phyloP scores from a whole-genome alignment of 2,888 invertebrate genomes.

The Cosmopolites sordidus region DNA sequence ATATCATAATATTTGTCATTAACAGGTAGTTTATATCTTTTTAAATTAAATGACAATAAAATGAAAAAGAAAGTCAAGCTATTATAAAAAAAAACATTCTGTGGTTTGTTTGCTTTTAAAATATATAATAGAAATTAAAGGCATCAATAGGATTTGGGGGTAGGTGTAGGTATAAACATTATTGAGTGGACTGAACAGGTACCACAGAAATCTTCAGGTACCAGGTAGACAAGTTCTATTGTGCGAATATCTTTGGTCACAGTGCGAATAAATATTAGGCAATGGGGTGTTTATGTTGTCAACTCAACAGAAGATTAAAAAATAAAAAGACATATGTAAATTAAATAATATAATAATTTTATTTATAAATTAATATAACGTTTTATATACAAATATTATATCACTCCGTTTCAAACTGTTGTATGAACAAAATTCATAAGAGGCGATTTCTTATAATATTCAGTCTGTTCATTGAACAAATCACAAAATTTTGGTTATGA shows the following conservation, averaged over 20 bases:
- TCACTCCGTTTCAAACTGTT: slow-evolving; percentile 15
- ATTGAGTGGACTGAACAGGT: slow-evolving; percentile 27
- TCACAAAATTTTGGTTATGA: slow-evolving; percentile 19
- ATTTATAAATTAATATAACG: slow-evolving; percentile 28
- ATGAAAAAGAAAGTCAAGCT: slow-evolving; percentile 15
- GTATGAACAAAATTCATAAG: slow-evolving; percentile 21
- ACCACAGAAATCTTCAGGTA: slow-evolving; percentile 20
- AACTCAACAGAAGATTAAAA: background rate
- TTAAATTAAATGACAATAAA: background rate
- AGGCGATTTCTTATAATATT: slow-evolving; percentile 19
- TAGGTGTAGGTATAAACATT: slow-evolving; percentile 26
- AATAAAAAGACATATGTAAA: background rate
- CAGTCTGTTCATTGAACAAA: slow-evolving; percentile 24
- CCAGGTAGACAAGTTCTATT: slow-evolving; percentile 18
- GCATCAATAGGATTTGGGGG: slow-evolving; percentile 22
- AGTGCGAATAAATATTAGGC: background rate
- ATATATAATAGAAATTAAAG: slow-evolving; percentile 17
- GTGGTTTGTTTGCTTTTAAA: slow-evolving; percentile 23
- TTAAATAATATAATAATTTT: slow-evolving; percentile 24
- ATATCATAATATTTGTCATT: too few species aligned
- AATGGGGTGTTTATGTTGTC: background rate
- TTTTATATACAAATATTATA: slow-evolving; percentile 16
- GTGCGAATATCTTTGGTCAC: slow-evolving; percentile 11
- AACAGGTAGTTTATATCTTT: too few species aligned
- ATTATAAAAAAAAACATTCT: slow-evolving; percentile 12